Conservation (phyloP, 2,888 invertebrate species). For the Tenodera sinensis region DNA sequence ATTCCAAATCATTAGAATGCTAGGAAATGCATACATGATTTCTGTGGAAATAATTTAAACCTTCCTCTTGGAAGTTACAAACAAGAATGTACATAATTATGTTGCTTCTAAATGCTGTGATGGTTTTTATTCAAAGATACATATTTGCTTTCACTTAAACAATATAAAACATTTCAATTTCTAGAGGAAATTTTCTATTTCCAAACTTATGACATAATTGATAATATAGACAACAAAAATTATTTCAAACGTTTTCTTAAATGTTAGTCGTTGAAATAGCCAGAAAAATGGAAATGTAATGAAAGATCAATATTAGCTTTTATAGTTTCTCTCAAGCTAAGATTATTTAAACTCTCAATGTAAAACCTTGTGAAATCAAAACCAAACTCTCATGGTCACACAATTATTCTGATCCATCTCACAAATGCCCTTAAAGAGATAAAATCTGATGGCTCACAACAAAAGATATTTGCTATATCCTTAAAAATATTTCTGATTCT, state of each 20-base stretch:
- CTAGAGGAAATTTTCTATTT: neutral
- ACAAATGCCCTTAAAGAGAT: neutral
- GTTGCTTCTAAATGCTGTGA: neutral
- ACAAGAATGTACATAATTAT: neutral
- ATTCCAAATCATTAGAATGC: neutral
- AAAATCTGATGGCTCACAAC: neutral
- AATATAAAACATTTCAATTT: neutral
- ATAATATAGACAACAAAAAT: neutral
- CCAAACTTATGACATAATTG: neutral
- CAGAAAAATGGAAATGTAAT: neutral
- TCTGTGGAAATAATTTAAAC: neutral
- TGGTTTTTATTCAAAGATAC: neutral
- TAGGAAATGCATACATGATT: too few species aligned
- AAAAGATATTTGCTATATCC: neutral
- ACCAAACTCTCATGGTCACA: neutral
- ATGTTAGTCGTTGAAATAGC: neutral
- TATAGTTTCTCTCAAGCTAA: neutral
- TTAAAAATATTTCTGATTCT: neutral
- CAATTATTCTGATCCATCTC: neutral
- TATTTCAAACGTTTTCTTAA: neutral
- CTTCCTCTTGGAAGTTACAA: neutral
- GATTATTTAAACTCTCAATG: neutral
- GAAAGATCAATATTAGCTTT: neutral
- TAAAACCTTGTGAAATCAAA: neutral
- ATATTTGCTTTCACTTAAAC: neutral